A percentile compares a stretch with the other conserved stretches of the same genome.
These are phyloP conservation scores for Plusia festucae DNA, from an alignment of 2,888 invertebrate species.

Conservation along the genomic window DNA sequence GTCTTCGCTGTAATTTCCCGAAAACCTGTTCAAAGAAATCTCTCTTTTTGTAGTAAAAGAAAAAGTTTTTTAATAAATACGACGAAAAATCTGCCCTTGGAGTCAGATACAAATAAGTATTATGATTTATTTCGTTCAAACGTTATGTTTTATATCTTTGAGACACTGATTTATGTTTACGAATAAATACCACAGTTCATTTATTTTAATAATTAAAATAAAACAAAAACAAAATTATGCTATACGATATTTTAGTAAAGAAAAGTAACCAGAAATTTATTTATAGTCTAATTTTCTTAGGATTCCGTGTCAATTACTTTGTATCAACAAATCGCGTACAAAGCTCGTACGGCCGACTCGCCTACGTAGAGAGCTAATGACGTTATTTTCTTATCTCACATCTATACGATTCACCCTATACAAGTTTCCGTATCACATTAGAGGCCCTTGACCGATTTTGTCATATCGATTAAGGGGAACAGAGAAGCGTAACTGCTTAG, in stretches of 20 bases:
- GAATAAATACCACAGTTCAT: background rate
- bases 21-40: slow-evolving; percentile 50
- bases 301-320: background rate
- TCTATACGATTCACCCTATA: slow-evolving; percentile 74
- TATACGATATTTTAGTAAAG: background rate
- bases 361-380: slow-evolving; percentile 69
- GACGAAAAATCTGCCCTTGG: slow-evolving; percentile 30
- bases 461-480: slow-evolving; percentile 54
- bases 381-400: slow-evolving; percentile 78
- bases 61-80: slow-evolving; percentile 67
- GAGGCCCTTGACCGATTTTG: slow-evolving; percentile 69
- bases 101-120: slow-evolving; percentile 30
- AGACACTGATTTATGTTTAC: background rate
- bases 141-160: slow-evolving; percentile 7
- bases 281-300: background rate
- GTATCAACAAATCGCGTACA: slow-evolving; percentile 1
- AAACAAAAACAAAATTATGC: background rate
- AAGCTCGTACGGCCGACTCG: slow-evolving; percentile 9
- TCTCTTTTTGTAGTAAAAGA: slow-evolving; percentile 52
- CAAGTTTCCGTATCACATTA: slow-evolving; percentile 77
- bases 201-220: background rate
- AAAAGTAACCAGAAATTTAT: background rate
- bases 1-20: slow-evolving; percentile 44
- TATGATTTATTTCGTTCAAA: slow-evolving; percentile 7
- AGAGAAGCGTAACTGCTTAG: slow-evolving; percentile 36